A percentile compares a stretch with the other conserved stretches of the same genome.
Evolutionary conservation across 2,113 vertebrate genomes (phyloP).

Genomic region (Oophaga pumilio): DNA sequence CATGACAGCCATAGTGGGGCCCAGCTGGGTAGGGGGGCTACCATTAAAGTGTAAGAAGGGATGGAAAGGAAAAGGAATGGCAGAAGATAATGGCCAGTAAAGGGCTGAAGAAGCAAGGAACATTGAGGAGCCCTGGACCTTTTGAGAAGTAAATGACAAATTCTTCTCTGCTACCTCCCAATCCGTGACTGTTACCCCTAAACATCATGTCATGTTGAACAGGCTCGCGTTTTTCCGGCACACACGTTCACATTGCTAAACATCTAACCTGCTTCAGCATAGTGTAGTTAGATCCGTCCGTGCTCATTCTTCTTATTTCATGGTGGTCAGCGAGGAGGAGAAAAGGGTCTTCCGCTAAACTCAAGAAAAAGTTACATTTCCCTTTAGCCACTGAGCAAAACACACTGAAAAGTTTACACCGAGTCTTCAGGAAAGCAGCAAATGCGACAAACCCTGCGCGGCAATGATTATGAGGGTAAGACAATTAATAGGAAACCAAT

Average conservation of each 20-base stretch:
- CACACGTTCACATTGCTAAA: not conserved
- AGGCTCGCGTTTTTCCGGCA: not conserved
- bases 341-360: constrained; percentile 93
- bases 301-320: constrained; percentile 96
- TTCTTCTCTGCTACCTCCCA: not conserved
- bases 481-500: too few relatives aligned
- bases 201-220: not conserved
- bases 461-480: too few relatives aligned
- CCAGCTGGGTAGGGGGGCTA: not conserved
- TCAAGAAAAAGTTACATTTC: constrained; percentile 65
- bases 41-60: not conserved
- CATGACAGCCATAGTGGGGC: not conserved
- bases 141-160: not conserved
- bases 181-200: not conserved
- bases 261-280: constrained; percentile 91
- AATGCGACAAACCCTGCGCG: too few relatives aligned
- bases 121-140: not conserved
- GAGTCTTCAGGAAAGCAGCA: not conserved
- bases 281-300: constrained; percentile 96
- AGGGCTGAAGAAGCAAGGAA: too few relatives aligned
- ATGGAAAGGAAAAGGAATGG: not conserved
- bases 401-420: not conserved
- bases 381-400: constrained; percentile 19
- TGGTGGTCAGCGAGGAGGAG: constrained; percentile 98
- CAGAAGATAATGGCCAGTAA: too few relatives aligned